Evolutionary conservation across 23 tunicate species (phyloP).

Genomic region (Phallusia fumigata): DNA sequence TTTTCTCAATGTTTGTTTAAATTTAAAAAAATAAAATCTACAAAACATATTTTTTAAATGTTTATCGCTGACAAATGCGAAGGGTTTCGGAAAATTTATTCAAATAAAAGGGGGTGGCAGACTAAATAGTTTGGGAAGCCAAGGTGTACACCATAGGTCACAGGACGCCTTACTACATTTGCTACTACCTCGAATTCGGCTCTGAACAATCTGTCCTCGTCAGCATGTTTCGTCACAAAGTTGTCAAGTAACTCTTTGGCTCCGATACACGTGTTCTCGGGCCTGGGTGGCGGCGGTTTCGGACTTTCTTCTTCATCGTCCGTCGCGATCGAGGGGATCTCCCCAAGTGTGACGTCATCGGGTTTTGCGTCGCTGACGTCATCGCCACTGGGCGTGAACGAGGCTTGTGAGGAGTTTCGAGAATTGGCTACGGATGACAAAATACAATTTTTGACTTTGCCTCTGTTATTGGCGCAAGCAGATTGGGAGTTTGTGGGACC

Average conservation of each 20-base stretch:
- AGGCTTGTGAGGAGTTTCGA: slow-evolving; percentile 31
- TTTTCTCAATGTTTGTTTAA: too few species aligned
- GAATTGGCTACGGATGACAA: slow-evolving; percentile 1
- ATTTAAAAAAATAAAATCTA: too few species aligned
- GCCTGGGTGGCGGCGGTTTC: slow-evolving; percentile 1
- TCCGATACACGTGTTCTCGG: slow-evolving; percentile 30
- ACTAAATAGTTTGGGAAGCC: too few species aligned
- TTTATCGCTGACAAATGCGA: too few species aligned
- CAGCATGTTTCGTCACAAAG: slow-evolving; percentile 69
- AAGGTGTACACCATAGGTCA: too few species aligned
- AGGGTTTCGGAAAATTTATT: too few species aligned
- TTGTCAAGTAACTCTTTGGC: slow-evolving; percentile 34
- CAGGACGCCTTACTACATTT: too few species aligned
- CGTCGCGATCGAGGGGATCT: slow-evolving; percentile 10
- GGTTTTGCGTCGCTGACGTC: slow-evolving; percentile 29
- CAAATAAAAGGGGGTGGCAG: too few species aligned
- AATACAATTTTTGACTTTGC: too few species aligned
- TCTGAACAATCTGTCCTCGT: slow-evolving; percentile 78
- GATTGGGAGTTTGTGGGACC: too few species aligned
- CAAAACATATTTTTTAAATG: too few species aligned
- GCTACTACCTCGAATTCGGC: slow-evolving; percentile 78
- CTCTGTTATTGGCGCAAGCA: too few species aligned
- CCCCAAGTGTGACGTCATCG: background rate
- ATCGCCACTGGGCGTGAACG: background rate
- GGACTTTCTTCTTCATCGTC: slow-evolving; percentile 1